Base-by-base conservation (phyloP, 2,113 vertebrate species). In the Tiliqua scincoides region DNA sequence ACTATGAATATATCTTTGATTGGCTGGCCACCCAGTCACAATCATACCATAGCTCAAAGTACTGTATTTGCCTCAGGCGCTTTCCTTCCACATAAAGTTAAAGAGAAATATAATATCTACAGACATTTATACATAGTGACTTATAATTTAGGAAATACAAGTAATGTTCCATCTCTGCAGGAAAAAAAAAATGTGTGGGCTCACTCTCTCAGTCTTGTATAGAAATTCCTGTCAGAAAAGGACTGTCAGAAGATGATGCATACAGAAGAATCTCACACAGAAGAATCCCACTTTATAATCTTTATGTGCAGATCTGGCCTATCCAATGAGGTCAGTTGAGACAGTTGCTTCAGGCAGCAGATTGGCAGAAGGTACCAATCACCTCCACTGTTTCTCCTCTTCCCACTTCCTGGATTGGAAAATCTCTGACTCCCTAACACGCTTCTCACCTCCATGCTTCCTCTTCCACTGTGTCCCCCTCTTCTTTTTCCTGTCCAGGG, bases 51-150 rank as follows among this genome's bases (percentile, higher is more conserved):
- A 79, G 52, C 79, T 83, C 84, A 92, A 91, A 93, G 92, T 88
- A 88, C 79, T 85, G 32, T 52, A 82, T 89, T 94, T 93, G 92
- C 89, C 88, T 92, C 84, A 35, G 89, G 91, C 91, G 88, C 14
- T 79, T 87, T 90, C 77, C 63, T 59, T 92, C 62, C 72, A 52
- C 1, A 0, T 85, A 74, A 85, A 79, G 86, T 80, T 80, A 12
- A 86, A 92, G 78, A 90, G 76, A 91, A 91, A 85, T 65, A 65
- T 83, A 79, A 79, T 92, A 74, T 86, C 81, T 77, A 89, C 84
- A 88, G 48, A 80, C 74, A 35, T 84, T 92, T 82, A 76, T 73
- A 89, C 73, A 74, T 48, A 77, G 8, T 68, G 75, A 85, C 82
- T 89, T 83, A 76, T 48, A 88, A 88, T 79, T 72, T 86, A 82